phyloP scores from a whole-genome alignment of 2,113 vertebrate species.

The Campylomormyrus numenius region DNA sequence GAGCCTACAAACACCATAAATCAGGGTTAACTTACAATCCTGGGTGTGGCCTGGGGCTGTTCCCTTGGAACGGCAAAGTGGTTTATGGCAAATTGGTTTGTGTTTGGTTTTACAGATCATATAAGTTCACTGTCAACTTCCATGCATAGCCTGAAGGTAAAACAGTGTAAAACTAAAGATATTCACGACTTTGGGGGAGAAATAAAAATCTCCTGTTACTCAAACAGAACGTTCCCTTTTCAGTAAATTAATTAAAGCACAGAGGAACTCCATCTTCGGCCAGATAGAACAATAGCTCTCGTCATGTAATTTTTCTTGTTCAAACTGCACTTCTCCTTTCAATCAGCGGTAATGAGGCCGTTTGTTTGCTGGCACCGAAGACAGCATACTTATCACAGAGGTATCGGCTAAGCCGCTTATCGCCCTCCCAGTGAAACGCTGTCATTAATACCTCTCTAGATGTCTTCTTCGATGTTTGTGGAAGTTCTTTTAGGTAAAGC shows the following conservation, averaged over 20 bases:
- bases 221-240: background rate
- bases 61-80: background rate
- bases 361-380: constrained; percentile 47
- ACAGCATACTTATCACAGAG: constrained; percentile 48
- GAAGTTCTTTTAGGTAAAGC: background rate
- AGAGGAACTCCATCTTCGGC: background rate
- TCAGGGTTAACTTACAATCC: background rate
- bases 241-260: background rate
- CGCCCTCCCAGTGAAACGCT: constrained; percentile 34
- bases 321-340: constrained; percentile 35
- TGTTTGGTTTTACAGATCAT: background rate
- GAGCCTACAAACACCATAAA: background rate
- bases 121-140: background rate
- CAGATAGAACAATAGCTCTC: constrained; percentile 16
- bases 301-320: constrained; percentile 38
- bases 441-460: constrained; percentile 46
- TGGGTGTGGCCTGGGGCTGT: background rate
- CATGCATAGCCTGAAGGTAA: background rate
- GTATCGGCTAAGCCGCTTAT: constrained; percentile 38
- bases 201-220: background rate
- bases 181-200: background rate
- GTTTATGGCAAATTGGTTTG: background rate
- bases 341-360: constrained; percentile 49
- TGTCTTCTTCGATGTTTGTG: constrained; percentile 1
- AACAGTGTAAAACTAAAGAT: background rate